Evolutionary conservation across 2,888 invertebrate species (phyloP).

Genomic region (Drosophila kanekoi): DNA sequence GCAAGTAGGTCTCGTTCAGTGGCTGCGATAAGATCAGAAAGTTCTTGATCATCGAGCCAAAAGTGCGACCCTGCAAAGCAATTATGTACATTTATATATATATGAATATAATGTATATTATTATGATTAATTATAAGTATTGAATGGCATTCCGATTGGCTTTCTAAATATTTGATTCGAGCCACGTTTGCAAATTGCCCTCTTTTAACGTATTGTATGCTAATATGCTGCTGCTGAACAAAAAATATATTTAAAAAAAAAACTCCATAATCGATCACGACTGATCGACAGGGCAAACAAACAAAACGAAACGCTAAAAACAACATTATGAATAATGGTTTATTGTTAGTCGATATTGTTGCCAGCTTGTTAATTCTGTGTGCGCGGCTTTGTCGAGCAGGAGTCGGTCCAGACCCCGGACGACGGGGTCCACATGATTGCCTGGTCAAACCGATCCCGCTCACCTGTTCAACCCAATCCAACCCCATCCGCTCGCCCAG

Average conservation of each 20-base stretch:
- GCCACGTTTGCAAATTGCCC: conserved; percentile 23
- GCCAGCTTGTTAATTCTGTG: conserved; percentile 4
- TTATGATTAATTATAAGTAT: not conserved
- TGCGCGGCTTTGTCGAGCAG: not conserved
- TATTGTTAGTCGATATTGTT: conserved; percentile 42
- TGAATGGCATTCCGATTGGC: conserved; percentile 20
- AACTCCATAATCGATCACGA: conserved; percentile 71
- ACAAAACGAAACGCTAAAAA: conserved; percentile 40
- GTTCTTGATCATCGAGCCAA: conserved; percentile 90
- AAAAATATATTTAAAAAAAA: conserved; percentile 8
- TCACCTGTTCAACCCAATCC: too few species aligned
- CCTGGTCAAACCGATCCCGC: too few species aligned
- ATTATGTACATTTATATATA: conserved; percentile 2
- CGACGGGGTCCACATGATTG: too few species aligned
- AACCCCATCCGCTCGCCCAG: too few species aligned
- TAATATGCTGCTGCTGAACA: not conserved
- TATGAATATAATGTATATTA: not conserved
- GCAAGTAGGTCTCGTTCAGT: conserved; percentile 89
- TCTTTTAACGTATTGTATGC: conserved; percentile 13
- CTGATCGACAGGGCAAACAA: conserved; percentile 61
- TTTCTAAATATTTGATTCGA: conserved; percentile 27
- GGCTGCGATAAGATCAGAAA: conserved; percentile 88
- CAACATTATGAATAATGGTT: conserved; percentile 47
- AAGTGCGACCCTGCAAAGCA: conserved; percentile 90
- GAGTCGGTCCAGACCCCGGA: too few species aligned